These are phyloP conservation scores for Drosophila kikkawai DNA, from an alignment of 1,140 invertebrate genomes.

Conservation along the genomic window DNA sequence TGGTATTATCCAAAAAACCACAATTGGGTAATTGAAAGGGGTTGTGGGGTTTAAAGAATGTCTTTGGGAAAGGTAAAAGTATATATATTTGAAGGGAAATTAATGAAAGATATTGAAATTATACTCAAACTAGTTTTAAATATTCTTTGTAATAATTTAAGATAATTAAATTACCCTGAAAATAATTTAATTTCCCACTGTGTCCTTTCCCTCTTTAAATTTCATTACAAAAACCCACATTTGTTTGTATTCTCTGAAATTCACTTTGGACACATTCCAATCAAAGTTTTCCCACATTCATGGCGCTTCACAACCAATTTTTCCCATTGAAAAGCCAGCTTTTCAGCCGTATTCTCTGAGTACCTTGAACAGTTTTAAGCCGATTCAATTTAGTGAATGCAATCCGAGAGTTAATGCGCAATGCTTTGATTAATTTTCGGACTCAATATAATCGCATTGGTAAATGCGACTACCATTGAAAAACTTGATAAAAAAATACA, in stretches of 20 bases:
- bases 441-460: constrained; percentile 35
- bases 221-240: not conserved
- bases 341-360: not conserved
- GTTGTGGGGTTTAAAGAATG: no score
- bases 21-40: not conserved
- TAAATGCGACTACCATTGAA: constrained; percentile 21
- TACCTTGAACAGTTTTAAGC: constrained; percentile 31
- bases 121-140: not conserved
- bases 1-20: constrained; percentile 4
- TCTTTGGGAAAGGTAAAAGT: not conserved
- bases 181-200: not conserved
- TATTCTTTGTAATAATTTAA: not conserved
- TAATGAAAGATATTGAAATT: no score
- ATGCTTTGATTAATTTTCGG: constrained; percentile 50
- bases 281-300: constrained; percentile 13
- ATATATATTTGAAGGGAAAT: not conserved
- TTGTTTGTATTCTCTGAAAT: not conserved
- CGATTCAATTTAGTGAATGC: constrained; percentile 53
- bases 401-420: constrained; percentile 41
- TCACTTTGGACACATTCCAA: not conserved
- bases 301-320: constrained; percentile 25
- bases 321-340: constrained; percentile 17
- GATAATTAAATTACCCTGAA: not conserved
- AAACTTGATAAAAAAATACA: no score
- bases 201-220: not conserved